A percentile compares a stretch with the other conserved stretches of the same genome.
These are phyloP conservation scores for Diachasma alloeum DNA, from an alignment of 1,140 invertebrate species.

Conservation along the genomic window DNA sequence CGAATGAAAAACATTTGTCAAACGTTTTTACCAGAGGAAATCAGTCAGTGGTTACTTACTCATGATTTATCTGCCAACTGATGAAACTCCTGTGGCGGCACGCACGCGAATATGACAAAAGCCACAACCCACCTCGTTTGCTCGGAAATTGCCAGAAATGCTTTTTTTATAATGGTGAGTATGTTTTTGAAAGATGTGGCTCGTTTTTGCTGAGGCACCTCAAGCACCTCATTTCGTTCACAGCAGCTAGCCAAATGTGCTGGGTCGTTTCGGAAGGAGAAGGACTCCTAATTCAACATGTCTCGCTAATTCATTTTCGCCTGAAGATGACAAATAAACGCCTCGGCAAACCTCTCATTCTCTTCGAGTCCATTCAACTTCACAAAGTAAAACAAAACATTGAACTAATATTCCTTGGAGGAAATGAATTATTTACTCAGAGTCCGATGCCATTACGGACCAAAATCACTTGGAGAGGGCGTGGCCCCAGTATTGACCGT, in stretches of 20 bases:
- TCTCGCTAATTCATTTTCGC: neutral
- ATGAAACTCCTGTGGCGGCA: neutral
- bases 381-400: neutral
- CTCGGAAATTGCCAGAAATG: neutral
- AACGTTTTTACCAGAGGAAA: neutral
- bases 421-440: neutral
- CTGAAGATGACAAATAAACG: neutral
- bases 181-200: constrained; percentile 58
- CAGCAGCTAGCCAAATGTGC: neutral
- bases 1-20: neutral
- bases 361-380: neutral
- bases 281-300: neutral
- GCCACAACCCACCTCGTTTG: constrained; percentile 26
- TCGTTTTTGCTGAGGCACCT: constrained; percentile 44
- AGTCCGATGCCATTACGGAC: too few relatives aligned
- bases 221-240: neutral
- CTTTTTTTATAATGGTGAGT: constrained; percentile 42
- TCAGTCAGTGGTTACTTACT: constrained; percentile 7
- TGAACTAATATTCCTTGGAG: neutral
- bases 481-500: too few relatives aligned
- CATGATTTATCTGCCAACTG: neutral
- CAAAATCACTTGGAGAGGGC: too few relatives aligned
- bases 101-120: neutral
- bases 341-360: neutral
- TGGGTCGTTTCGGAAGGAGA: neutral